phyloP scores from a whole-genome alignment of 2,113 vertebrate genomes.

The Poeciliopsis retropinna region DNA sequence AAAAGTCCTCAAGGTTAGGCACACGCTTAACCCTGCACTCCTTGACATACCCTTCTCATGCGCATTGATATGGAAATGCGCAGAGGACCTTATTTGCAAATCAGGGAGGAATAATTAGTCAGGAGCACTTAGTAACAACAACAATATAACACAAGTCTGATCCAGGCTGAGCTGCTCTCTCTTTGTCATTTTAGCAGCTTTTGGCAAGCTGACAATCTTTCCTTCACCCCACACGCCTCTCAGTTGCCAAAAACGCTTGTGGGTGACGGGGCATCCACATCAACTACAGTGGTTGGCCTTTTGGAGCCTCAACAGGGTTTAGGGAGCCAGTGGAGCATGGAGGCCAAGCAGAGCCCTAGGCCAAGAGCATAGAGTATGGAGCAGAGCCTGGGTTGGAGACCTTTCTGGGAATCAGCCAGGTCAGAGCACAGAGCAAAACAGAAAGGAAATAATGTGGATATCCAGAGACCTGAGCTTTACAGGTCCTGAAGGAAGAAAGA shows the following conservation, averaged over 20 bases:
- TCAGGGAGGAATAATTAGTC: conserved; percentile 84
- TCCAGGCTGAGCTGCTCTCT: conserved; percentile 68
- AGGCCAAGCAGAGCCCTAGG: conserved; percentile 75
- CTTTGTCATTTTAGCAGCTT: conserved; percentile 79
- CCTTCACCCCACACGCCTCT: conserved; percentile 5
- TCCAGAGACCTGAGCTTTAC: conserved; percentile 59
- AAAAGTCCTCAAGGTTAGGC: conserved; percentile 69
- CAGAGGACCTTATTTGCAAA: conserved; percentile 75
- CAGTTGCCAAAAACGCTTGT: conserved; percentile 57
- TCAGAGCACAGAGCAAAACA: conserved; percentile 62
- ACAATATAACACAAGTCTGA: conserved; percentile 78
- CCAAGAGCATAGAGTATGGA: conserved; percentile 64
- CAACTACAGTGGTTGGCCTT: conserved; percentile 74
- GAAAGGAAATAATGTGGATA: conserved; percentile 63
- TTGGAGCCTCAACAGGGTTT: conserved; percentile 70
- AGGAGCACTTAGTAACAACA: conserved; percentile 81
- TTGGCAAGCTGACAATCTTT: conserved; percentile 73
- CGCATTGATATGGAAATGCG: conserved; percentile 81
- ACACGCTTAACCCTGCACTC: conserved; percentile 71
- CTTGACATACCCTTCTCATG: conserved; percentile 66
- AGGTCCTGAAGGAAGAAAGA: conserved; percentile 68
- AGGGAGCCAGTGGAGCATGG: conserved; percentile 68
- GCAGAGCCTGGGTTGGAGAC: conserved; percentile 63
- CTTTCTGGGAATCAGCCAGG: conserved; percentile 57
- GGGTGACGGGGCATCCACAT: conserved; percentile 67